These are phyloP conservation scores for Ascidia mentula DNA, from an alignment of 23 tunicate species.

Conservation along the genomic window DNA sequence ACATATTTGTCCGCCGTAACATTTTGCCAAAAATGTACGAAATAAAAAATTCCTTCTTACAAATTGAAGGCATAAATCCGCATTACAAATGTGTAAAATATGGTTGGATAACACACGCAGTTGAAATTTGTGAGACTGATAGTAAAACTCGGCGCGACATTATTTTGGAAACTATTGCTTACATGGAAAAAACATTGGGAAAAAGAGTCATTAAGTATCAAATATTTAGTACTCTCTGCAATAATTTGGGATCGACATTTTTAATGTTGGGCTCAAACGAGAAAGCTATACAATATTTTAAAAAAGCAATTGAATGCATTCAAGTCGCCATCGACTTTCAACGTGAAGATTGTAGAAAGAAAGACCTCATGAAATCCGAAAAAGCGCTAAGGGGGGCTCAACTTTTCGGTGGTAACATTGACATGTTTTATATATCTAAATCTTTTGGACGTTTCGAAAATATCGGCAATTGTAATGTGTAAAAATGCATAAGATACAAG, in stretches of 20 bases:
- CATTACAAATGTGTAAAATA: background rate
- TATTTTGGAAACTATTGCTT: background rate
- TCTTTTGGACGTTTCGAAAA: too few relatives aligned
- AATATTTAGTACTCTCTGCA: background rate
- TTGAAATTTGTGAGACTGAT: background rate
- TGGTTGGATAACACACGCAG: background rate
- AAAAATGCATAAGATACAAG: too few relatives aligned
- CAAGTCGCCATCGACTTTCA: background rate
- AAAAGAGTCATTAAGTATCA: background rate
- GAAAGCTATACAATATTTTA: background rate
- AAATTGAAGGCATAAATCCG: background rate
- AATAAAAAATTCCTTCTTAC: background rate
- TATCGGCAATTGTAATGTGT: too few relatives aligned
- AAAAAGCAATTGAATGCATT: background rate
- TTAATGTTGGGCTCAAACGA: background rate
- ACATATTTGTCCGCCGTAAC: background rate
- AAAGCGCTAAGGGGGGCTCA: background rate
- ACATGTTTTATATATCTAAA: too few relatives aligned
- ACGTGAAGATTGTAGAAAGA: background rate
- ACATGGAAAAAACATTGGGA: background rate
- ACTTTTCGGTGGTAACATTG: background rate
- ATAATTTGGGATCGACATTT: background rate
- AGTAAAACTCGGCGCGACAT: background rate
- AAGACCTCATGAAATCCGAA: background rate
- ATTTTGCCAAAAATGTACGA: background rate